Evolutionary conservation across 2,113 vertebrate species (phyloP).

Genomic region (Percopsis transmontana): DNA sequence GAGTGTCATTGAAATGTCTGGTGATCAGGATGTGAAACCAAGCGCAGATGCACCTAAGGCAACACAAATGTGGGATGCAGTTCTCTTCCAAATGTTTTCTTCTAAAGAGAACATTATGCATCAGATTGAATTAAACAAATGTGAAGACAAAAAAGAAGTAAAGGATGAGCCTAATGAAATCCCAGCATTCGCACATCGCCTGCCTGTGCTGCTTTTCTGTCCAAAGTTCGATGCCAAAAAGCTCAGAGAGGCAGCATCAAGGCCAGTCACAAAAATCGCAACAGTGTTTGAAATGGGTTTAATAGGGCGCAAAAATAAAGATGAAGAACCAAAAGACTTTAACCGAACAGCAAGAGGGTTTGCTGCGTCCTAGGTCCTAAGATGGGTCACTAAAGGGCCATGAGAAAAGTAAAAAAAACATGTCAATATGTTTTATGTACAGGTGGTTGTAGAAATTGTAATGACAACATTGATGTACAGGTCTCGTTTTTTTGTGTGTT

Average conservation of each 20-base stretch:
- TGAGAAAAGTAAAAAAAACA: constrained; percentile 27
- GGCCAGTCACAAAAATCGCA: constrained; percentile 78
- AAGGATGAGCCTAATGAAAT: constrained; percentile 57
- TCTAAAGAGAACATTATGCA: constrained; percentile 78
- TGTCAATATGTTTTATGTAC: constrained; percentile 50
- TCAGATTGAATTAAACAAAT: constrained; percentile 74
- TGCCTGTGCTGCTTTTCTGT: constrained; percentile 87
- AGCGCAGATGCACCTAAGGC: constrained; percentile 75
- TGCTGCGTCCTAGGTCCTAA: constrained; percentile 34
- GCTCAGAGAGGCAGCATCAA: constrained; percentile 84
- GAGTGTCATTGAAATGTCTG: constrained; percentile 17
- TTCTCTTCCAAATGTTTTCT: constrained; percentile 88
- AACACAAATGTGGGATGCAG: constrained; percentile 89
- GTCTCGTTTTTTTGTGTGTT: constrained; percentile 33
- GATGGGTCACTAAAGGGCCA: not conserved
- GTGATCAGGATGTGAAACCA: constrained; percentile 35
- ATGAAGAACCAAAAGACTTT: constrained; percentile 86
- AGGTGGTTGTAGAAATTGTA: constrained; percentile 34
- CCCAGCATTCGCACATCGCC: constrained; percentile 72
- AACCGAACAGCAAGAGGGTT: constrained; percentile 90
- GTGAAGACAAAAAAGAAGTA: constrained; percentile 50
- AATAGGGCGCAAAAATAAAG: constrained; percentile 76
- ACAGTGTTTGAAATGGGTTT: constrained; percentile 78
- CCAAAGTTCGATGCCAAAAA: constrained; percentile 91
- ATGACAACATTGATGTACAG: constrained; percentile 39